A percentile compares a stretch with the other conserved stretches of the same genome.
Evolutionary conservation across 2,113 vertebrate species (phyloP).

Genomic region (Carollia perspicillata): DNA sequence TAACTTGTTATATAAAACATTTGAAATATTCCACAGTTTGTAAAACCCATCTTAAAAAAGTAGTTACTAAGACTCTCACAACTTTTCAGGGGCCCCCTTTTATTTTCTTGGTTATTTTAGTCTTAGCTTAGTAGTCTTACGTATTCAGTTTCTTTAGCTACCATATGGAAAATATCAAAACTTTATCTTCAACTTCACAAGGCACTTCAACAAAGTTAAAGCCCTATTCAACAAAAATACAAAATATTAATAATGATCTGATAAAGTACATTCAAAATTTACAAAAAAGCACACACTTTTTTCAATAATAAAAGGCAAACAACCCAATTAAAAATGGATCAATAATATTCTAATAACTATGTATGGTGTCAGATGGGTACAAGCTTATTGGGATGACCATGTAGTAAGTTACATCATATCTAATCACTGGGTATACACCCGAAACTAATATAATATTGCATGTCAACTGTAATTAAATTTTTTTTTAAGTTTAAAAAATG

Average conservation of each 20-base stretch:
- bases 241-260: constrained; percentile 9
- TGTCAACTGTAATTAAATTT: neutral
- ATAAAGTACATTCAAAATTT: constrained; percentile 3
- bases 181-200: neutral
- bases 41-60: neutral
- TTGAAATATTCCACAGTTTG: neutral
- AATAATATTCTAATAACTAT: neutral
- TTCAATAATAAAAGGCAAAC: neutral
- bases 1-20: constrained; percentile 23
- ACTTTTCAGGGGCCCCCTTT: neutral
- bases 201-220: neutral
- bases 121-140: neutral
- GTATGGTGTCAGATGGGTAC: neutral
- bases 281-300: neutral
- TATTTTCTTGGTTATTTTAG: neutral
- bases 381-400: neutral
- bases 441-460: neutral
- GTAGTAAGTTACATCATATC: neutral
- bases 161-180: neutral
- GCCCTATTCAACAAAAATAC: neutral
- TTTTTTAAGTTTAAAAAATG: neutral
- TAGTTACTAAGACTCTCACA: neutral
- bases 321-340: neutral
- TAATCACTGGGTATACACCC: neutral
- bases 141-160: neutral